phyloP scores from a whole-genome alignment of 2,888 invertebrate species.

The Synanthedon vespiformis region DNA sequence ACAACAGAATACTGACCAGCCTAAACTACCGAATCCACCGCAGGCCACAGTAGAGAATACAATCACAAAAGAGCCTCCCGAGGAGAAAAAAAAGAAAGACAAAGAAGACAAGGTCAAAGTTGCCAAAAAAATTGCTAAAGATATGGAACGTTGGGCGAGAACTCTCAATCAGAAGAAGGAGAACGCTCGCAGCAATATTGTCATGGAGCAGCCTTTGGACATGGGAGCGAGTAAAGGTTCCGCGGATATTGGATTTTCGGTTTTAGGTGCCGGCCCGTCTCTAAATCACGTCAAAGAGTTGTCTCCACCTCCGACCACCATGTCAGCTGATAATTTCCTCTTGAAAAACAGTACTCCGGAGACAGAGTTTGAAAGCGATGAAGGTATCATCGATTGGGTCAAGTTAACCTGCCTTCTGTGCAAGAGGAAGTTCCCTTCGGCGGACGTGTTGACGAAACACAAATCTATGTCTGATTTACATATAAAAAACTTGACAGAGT shows the following conservation, averaged over 20 bases:
- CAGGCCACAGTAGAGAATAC: slow-evolving; percentile 37
- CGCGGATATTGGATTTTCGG: slow-evolving; percentile 94
- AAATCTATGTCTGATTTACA: slow-evolving; percentile 94
- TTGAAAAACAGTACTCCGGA: slow-evolving; percentile 61
- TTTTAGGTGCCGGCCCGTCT: slow-evolving; percentile 79
- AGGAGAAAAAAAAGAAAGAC: slow-evolving; percentile 76
- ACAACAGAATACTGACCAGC: slow-evolving; percentile 46
- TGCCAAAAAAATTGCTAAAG: slow-evolving; percentile 97
- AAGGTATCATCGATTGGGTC: slow-evolving; percentile 86
- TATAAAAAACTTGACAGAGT: slow-evolving; percentile 82
- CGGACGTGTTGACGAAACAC: slow-evolving; percentile 90
- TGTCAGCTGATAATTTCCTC: slow-evolving; percentile 39
- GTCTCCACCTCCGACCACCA: slow-evolving; percentile 37
- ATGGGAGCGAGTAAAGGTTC: slow-evolving; percentile 75
- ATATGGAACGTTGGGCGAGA: slow-evolving; percentile 91
- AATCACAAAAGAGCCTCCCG: slow-evolving; percentile 45
- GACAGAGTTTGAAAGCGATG: slow-evolving; percentile 74
- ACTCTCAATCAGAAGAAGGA: slow-evolving; percentile 97
- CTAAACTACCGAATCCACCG: slow-evolving; percentile 35
- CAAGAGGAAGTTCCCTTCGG: slow-evolving; percentile 92
- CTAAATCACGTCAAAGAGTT: slow-evolving; percentile 45
- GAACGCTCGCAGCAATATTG: slow-evolving; percentile 54
- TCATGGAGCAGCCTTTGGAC: slow-evolving; percentile 57
- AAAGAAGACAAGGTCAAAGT: slow-evolving; percentile 96
- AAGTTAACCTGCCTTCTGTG: slow-evolving; percentile 95